Conservation (phyloP, 53 echinoderm and acorn worm genomes). For the Holothuria leucospilota region DNA sequence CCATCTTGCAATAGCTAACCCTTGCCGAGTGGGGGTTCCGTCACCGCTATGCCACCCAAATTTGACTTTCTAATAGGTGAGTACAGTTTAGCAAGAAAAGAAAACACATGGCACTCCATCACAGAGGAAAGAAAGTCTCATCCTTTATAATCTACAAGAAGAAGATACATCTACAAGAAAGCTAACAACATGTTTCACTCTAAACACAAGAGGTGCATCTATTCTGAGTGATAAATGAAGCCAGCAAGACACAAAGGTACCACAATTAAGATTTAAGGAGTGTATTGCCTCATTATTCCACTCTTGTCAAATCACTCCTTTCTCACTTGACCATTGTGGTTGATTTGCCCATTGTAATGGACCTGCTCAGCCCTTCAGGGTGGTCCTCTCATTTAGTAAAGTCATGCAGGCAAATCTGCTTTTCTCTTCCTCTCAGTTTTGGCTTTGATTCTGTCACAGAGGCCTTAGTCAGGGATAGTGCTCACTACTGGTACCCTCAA, state of each 20-base stretch:
- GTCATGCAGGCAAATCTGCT: background rate
- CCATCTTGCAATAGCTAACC: background rate
- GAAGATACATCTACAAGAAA: background rate
- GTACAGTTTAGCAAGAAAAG: background rate
- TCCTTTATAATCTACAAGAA: no score
- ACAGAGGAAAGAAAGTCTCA: no score
- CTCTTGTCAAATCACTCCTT: constrained; percentile 26
- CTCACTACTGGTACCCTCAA: no score
- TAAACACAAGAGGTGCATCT: background rate
- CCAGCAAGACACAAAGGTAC: background rate
- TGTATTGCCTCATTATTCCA: constrained; percentile 33
- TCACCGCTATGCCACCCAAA: constrained; percentile 22
- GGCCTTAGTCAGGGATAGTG: no score
- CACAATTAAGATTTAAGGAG: constrained; percentile 19
- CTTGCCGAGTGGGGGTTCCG: constrained; percentile 21
- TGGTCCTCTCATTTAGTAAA: background rate
- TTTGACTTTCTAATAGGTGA: constrained; percentile 34
- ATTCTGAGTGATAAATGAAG: constrained; percentile 11
- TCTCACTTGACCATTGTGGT: constrained; percentile 14
- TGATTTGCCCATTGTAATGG: constrained; percentile 27
- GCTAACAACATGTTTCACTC: constrained; percentile 32
- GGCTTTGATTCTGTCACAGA: background rate
- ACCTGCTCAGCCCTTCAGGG: background rate
- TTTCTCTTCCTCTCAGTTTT: background rate
- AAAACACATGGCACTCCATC: background rate